Percentiles rank a stretch among this genome's conserved stretches.
These are phyloP conservation scores for Hemibagrus wyckioides DNA, from an alignment of 2,113 vertebrate species.

Conservation along the genomic window DNA sequence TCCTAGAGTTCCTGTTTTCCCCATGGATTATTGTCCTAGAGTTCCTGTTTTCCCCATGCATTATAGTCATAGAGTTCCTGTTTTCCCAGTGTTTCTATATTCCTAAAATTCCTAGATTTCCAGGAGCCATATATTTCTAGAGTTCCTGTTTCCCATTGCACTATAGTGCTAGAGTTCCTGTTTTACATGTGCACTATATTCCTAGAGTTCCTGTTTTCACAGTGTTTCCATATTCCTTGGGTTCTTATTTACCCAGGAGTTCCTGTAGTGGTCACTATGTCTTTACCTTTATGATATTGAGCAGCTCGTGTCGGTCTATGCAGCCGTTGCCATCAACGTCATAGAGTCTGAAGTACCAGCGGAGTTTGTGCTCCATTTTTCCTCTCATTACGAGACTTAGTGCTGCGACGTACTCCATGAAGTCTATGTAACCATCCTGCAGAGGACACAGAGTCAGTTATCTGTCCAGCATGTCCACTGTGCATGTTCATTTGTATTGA, in stretches of 20 bases:
- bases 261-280: background rate
- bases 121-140: background rate
- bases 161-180: background rate
- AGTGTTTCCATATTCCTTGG: background rate
- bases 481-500: background rate
- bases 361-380: slow-evolving; percentile 92
- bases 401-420: slow-evolving; percentile 90
- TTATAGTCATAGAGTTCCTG: background rate
- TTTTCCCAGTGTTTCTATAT: background rate
- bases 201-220: background rate
- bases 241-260: background rate
- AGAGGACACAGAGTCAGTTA: background rate
- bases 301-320: slow-evolving; percentile 86
- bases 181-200: background rate
- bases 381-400: slow-evolving; percentile 88
- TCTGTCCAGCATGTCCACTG: too few relatives aligned
- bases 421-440: slow-evolving; percentile 90
- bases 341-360: slow-evolving; percentile 94
- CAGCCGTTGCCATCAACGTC: slow-evolving; percentile 91
- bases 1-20: background rate
- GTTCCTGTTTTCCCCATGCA: background rate
- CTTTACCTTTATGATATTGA: slow-evolving; percentile 87
- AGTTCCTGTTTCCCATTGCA: background rate
- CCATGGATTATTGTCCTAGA: background rate
- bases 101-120: background rate